Evolutionary conservation across 2,113 vertebrate genomes (phyloP), one percentile per base, ranked within the genome.

Genomic region (Mesitornis unicolor): DNA sequence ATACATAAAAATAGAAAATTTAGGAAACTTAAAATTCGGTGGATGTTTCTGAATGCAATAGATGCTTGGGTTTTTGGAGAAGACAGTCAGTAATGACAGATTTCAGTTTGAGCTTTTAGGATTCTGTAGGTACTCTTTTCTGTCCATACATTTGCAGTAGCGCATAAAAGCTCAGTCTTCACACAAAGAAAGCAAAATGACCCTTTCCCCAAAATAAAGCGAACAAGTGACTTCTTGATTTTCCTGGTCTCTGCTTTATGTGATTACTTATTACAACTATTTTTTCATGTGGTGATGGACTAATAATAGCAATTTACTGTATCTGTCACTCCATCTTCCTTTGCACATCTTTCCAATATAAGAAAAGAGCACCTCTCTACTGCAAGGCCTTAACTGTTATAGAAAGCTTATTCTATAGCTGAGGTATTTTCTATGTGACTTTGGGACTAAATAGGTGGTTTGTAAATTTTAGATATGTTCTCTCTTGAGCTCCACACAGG

Each of bases 21-120:
- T 64, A 42, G 13, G 71, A 69, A 91, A 91, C 4, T 71, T 83
- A 76, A 91, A 86, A 84, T 91, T 83, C 68, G 81, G 24, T 36
- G 36, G 12, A 53, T 87, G 18, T 9, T 80, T 84, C 26, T 67
- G 35, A 88, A 50, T 53, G 35, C 26, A 76, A 65, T 77, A 82
- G 24, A 14, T 68, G 10, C 26, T 81, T 81, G 47, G 4, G 33
- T 2, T 6, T 38, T 65, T 64, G 45, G 45, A 50, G 15, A 80
- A 86, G 35, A 71, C 36, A 64, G 20, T 16, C 16, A 42, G 9
- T 26, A 85, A 78, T 73, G 40, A 84, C n/a, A 64, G 35, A 53
- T 38, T 78, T 91, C 4, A 26, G 16, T 43, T 5, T 76, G 26
- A 67, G 22, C 10, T 86, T 91, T 84, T 56, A 43, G 26, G n/a